Base-by-base conservation (phyloP, 2,888 invertebrate genomes). In the Anoplius nigerrimus region DNA sequence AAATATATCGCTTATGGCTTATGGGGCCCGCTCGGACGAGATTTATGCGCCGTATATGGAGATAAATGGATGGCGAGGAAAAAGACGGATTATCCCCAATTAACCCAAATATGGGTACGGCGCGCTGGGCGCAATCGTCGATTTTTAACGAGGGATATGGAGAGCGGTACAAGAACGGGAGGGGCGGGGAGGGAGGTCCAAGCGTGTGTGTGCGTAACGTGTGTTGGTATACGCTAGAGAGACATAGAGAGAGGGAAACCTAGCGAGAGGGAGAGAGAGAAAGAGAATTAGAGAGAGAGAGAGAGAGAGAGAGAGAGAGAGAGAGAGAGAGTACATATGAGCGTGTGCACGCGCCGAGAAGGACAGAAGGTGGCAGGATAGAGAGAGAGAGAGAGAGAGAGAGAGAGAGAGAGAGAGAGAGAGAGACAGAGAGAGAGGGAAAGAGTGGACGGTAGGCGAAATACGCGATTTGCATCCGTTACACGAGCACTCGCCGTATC, bases 11-110 rank as follows among this genome's bases (percentile, higher is more conserved):
- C 34, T 34, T 34, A 34, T 34, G 34, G 34, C 34, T 34, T 34
- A 34, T 13, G 34, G n/a, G 34, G 34, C 34, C 24, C 34, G 34
- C 11, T 34, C 34, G 34, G 34, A 11, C 34, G 34, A 34, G 34
- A 34, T 34, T 34, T 34, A 34, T 34, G 34, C 34, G 34, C 34
- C 34, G 34, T 34, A 34, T 34, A 34, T 34, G 34, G 34, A 34
- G 34, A 13, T 65, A 43, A 55, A 46, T n/a, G 34, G 56, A 43
- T 53, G 21, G 56, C 42, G 45, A 20, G n/a, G 45, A 55, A 56
- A 34, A 51, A 43, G 61, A 34, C 20, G 68, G 71, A 71, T 71
- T 62, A 71, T 71, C 71, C 61, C 42, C 68, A 64, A 71, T 71
- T 68, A 71, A 61, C 68, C 61, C 42, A 61, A 64, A 68, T 65